Base-by-base conservation (phyloP, 2,113 vertebrate genomes). In the Sprattus sprattus region DNA sequence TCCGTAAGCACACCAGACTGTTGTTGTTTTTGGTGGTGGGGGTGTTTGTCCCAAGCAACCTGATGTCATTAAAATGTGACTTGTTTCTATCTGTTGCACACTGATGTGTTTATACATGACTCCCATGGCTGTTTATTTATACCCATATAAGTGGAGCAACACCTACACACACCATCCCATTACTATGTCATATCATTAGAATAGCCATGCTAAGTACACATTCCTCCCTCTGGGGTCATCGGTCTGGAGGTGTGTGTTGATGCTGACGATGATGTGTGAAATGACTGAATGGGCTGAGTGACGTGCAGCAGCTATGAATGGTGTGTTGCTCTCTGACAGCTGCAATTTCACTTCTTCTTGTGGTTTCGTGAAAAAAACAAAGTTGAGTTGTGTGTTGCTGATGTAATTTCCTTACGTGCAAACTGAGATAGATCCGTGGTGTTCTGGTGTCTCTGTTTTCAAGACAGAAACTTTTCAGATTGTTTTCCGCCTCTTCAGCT, bases 321-420 rank as follows among this genome's bases (percentile, higher is more conserved):
- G 20, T 45, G 45, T 18, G 7, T 39, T 78, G 39, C 45, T 45
- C 49, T 49, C 22, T 45, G 84, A 15, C 54, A 45, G 39, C 20
- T 81, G 16, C 0, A 25, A 80, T 91, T 93, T 93, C 90, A 90
- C 89, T 93, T 92, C 88, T 85, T 64, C 78, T 87, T 81, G 44
- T 46, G 54, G 32, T 75, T 15, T 52, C 11, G 3, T 13, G 7
- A 22, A 1, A 0, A 11, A 28, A 0, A 2, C 1, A 16, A 44
- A 0, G 1, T 5, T 5, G 39, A 64, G 6, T 67, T 18, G 13
- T 60, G 45, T 80, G 16, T 25, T 86, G 54, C 88, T 89, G 89
- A 88, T 90, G 89, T 90, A 87, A 60, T 88, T 84, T 91, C 91
- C 85, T 81, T 81, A 3, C 52, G 47, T 5, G 39, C n/a, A 75